These are phyloP conservation scores for Latrodectus hesperus DNA, from an alignment of 2,888 invertebrate genomes.

Conservation along the genomic window DNA sequence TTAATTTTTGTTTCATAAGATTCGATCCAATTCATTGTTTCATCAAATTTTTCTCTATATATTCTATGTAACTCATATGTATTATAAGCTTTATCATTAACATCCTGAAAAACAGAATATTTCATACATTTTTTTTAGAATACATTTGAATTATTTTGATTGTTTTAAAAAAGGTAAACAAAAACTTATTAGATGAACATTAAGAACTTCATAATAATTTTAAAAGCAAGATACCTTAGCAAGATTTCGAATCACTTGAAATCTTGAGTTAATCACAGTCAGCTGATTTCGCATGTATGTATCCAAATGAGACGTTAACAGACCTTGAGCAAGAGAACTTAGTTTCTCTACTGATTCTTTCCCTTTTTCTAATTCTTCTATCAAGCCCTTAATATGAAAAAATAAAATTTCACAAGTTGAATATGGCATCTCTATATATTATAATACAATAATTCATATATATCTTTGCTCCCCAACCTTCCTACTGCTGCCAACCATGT, in stretches of 20 bases:
- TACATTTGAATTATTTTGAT: neutral
- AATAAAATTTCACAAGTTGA: too few relatives aligned
- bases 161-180: neutral
- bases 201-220: neutral
- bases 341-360: slow-evolving; percentile 88
- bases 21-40: slow-evolving; percentile 89
- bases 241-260: slow-evolving; percentile 90
- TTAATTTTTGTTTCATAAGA: slow-evolving; percentile 88
- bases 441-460: too few relatives aligned
- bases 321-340: slow-evolving; percentile 83
- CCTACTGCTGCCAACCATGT: too few relatives aligned
- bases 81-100: slow-evolving; percentile 90
- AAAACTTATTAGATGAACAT: neutral
- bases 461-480: too few relatives aligned
- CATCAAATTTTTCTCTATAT: slow-evolving; percentile 84
- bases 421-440: too few relatives aligned
- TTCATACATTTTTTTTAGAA: too few relatives aligned
- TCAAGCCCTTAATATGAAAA: slow-evolving; percentile 78
- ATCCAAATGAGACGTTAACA: slow-evolving; percentile 88
- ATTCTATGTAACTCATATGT: slow-evolving; percentile 89
- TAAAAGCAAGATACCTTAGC: slow-evolving; percentile 76
- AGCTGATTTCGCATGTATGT: slow-evolving; percentile 91
- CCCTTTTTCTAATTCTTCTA: slow-evolving; percentile 84
- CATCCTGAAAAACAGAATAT: slow-evolving; percentile 80
- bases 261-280: slow-evolving; percentile 88